These are phyloP conservation scores for Drosophila affinis DNA, from an alignment of 2,888 invertebrate species.

Conservation along the genomic window DNA sequence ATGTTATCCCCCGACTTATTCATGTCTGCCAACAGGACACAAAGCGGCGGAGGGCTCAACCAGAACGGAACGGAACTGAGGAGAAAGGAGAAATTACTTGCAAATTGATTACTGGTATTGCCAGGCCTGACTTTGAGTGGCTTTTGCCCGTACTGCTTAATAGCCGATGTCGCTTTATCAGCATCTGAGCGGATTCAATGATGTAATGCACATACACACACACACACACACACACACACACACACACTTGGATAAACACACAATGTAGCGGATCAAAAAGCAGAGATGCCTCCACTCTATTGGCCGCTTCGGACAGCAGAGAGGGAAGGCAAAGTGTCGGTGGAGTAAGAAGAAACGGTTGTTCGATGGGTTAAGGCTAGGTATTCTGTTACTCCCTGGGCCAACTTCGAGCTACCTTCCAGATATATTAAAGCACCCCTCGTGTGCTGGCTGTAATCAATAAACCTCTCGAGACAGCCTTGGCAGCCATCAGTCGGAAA, in stretches of 20 bases:
- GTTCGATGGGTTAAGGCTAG: not conserved
- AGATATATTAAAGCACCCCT: constrained; percentile 8
- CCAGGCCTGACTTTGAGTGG: constrained; percentile 59
- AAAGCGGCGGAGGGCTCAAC: constrained; percentile 26
- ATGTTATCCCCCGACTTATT: constrained; percentile 68
- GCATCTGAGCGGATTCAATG: constrained; percentile 19
- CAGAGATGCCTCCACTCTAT: too few species aligned
- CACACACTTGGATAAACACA: constrained; percentile 5
- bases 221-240: constrained; percentile 20
- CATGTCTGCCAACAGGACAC: constrained; percentile 48
- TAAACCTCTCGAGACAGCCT: constrained; percentile 53
- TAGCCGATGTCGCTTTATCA: constrained; percentile 63
- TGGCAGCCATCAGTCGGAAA: constrained; percentile 76
- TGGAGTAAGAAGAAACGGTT: too few species aligned
- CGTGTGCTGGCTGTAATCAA: constrained; percentile 42
- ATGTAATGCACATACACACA: constrained; percentile 17
- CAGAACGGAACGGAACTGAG: constrained; percentile 12
- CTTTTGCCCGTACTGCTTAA: constrained; percentile 61
- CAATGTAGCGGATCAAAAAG: too few species aligned
- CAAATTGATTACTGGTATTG: constrained; percentile 74
- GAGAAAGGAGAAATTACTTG: constrained; percentile 50
- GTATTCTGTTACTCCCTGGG: too few species aligned
- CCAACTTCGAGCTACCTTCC: too few species aligned
- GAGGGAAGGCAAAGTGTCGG: too few species aligned
- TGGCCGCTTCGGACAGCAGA: too few species aligned